Evolutionary conservation across 2,888 invertebrate species (phyloP).

Genomic region (Drosophila peninsularis): DNA sequence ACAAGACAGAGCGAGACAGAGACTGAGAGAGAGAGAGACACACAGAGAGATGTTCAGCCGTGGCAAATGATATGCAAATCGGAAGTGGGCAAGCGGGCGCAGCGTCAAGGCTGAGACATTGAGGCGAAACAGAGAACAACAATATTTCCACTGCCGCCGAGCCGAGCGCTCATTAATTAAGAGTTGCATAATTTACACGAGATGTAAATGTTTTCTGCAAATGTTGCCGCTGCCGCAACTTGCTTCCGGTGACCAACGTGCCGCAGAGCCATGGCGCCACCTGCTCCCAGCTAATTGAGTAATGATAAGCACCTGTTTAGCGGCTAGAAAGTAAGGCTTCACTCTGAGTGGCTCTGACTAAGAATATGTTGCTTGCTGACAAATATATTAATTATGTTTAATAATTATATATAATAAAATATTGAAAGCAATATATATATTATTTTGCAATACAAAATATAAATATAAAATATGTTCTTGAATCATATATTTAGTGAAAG

Average conservation of each 20-base stretch:
- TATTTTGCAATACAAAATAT: too few species aligned
- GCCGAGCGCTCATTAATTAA: slow-evolving; percentile 62
- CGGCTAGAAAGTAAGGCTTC: slow-evolving; percentile 16
- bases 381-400: not conserved
- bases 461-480: too few species aligned
- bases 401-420: not conserved
- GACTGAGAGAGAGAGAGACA: not conserved
- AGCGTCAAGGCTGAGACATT: slow-evolving; percentile 9
- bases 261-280: slow-evolving; percentile 49
- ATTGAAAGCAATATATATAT: not conserved
- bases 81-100: slow-evolving; percentile 6
- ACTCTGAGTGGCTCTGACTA: not conserved
- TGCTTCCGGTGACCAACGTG: slow-evolving; percentile 35
- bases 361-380: not conserved
- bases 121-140: slow-evolving; percentile 18
- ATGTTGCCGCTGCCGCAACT: slow-evolving; percentile 13
- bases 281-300: slow-evolving; percentile 64
- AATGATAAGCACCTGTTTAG: slow-evolving; percentile 67
- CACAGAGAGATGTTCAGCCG: not conserved
- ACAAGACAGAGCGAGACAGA: not conserved
- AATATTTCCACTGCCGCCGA: not conserved
- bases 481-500: not conserved
- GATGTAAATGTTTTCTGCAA: slow-evolving; percentile 32
- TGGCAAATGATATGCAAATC: slow-evolving; percentile 57
- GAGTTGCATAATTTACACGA: slow-evolving; percentile 68